Evolutionary conservation across 2,888 invertebrate species (phyloP), one percentile per base, ranked within the genome.

Genomic region (Ptilodon capucinus): DNA sequence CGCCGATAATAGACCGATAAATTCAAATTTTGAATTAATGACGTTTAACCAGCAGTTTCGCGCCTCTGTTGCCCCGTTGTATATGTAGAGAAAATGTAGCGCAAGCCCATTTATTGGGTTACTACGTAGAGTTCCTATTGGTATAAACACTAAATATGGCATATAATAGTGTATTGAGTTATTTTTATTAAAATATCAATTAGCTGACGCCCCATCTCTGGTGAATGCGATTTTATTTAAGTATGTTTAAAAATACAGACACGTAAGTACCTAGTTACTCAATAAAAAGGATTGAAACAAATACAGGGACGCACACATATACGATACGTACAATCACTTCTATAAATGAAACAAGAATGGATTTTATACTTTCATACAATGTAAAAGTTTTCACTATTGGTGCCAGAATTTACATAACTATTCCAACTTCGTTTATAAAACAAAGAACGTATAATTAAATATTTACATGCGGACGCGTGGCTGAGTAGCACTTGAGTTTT

Each of bases 1-100:
- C 48, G 48, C 56, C 51, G 40, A 81, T 84, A 84, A 85, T 83
- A 65, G 79, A 64, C 54, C 76, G 63, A 82, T 83, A 84, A 82
- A 81, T 84, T 79, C 69, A 64, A 70, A 74, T 76, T 73, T 74
- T 55, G 68, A 68, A 71, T 72, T 74, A 76, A 76, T 74, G 74
- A 74, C 67, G 68, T 57, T 52, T 68, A 68, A 68, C 69, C 46
- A 56, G 62, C 25, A 30, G 54, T 51, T 57, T 55, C 44, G 54
- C 46, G 35, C 65, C 53, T 65, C 65, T 58, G 51, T 63, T 13
- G 45, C 35, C n/a, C 50, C 34, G 51, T 42, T 42, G 28, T 40
- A 39, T 57, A 46, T 52, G 51, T 40, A 40, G 51, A 59, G 55
- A 48, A 51, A 52, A 48, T 53, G 9, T 35, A 8, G 16, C 5